Evolutionary conservation across 1,140 invertebrate species (phyloP), one percentile per base, ranked within the genome.

Genomic region (Chironomus tepperi): DNA sequence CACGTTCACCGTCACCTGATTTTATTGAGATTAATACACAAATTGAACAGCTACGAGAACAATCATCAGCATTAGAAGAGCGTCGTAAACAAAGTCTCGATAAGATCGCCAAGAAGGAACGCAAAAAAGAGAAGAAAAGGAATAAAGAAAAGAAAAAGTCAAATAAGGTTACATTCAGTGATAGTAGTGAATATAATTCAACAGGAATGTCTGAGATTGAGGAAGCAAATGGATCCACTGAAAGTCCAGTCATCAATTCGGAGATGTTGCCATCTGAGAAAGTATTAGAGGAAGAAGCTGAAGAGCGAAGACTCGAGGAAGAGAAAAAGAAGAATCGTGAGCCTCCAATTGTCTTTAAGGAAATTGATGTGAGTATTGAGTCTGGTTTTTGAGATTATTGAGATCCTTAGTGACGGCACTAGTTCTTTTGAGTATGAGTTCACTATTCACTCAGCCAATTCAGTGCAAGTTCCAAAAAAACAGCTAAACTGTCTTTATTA

Each of bases 281-380:
- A 77, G 81, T 84, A 57, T 76, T 87, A 75, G 86, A 88, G 75
- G 83, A 88, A 77, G 90, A 91, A 75, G 88, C 87, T 6, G 88
- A 91, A 77, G 89, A 91, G 77, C 84, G 84, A 73, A 83, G 84
- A 15, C 86, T 88, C 75, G 85, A 86, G 75, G 91, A 93, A 78
- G 89, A 90, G 80, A 87, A 87, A 76, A 90, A 91, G 81, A 87
- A 88, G 77, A 84, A 87, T 73, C 84, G 91, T 19, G 92, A 96
- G 81, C 93, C 93, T 19, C 93, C 94, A 2, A 90, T 96, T 78
- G 87, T 95, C 57, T 96, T 90, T 82, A 89, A 87, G 79, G 90
- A 93, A 79, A 82, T 87, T 64, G 88, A 94, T 80, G 89, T 92
- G 84, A 88, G 88, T 84, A 75, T 73, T 21, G 42, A 16, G n/a